These are phyloP conservation scores for Sclerodermus sp. DNA, from an alignment of 2,888 invertebrate genomes.

Conservation along the genomic window DNA sequence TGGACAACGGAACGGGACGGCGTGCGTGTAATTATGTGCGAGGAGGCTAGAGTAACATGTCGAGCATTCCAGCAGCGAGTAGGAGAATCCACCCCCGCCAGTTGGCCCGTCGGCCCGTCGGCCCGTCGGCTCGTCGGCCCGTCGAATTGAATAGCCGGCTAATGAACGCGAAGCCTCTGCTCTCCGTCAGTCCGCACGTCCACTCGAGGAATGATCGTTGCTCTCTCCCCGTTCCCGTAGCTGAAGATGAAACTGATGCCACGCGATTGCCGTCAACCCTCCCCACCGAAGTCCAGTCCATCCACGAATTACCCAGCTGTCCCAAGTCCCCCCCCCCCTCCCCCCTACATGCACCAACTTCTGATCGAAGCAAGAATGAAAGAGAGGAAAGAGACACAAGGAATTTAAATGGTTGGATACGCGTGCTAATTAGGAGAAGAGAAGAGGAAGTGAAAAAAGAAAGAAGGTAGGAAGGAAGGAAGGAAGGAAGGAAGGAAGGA, in stretches of 20 bases:
- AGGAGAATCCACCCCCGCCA: slow-evolving; percentile 48
- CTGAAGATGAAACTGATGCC: slow-evolving; percentile 34
- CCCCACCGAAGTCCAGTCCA: neutral
- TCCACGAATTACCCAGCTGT: neutral
- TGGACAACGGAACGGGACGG: slow-evolving; percentile 10
- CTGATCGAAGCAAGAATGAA: too few species aligned
- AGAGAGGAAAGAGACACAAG: too few species aligned
- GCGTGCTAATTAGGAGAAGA: too few species aligned
- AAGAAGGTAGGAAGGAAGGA: too few species aligned
- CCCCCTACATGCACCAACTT: too few species aligned
- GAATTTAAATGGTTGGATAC: too few species aligned
- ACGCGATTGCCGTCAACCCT: slow-evolving; percentile 10
- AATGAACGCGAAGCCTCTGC: slow-evolving; percentile 52
- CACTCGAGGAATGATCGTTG: slow-evolving; percentile 37
- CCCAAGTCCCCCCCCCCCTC: neutral
- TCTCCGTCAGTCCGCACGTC: slow-evolving; percentile 45
- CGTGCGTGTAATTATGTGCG: slow-evolving; percentile 47
- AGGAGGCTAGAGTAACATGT: slow-evolving; percentile 49
- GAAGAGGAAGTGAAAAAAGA: too few species aligned
- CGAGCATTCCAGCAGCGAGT: slow-evolving; percentile 51
- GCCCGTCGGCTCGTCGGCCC: too few species aligned
- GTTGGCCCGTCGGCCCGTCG: too few species aligned
- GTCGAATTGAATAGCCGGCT: slow-evolving; percentile 55
- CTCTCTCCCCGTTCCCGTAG: slow-evolving; percentile 4
- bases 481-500: too few species aligned